Evolutionary conservation across 2,797 vertebrate genomes (phyloP).

Genomic region (Gambelia wislizenii): DNA sequence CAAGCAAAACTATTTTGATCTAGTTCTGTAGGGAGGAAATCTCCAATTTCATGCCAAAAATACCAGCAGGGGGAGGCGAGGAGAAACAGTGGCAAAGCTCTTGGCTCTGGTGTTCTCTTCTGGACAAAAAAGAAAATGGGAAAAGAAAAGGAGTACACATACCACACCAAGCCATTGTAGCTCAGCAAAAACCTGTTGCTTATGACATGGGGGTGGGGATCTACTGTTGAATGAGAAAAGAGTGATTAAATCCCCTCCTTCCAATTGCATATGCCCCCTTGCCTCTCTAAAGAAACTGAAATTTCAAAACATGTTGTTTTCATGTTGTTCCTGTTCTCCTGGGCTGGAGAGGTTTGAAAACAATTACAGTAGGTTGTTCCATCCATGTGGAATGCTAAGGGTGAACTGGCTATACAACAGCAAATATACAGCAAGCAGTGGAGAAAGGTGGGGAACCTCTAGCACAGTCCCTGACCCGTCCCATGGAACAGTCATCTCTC

Average conservation of each 20-base stretch:
- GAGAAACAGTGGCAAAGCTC: neutral
- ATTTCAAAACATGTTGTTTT: neutral
- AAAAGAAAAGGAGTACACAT: neutral
- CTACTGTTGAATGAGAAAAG: neutral
- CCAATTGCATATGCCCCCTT: neutral
- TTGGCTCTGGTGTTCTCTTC: neutral
- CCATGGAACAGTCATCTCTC: neutral
- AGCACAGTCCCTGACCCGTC: neutral
- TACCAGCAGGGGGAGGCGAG: neutral
- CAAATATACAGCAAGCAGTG: neutral
- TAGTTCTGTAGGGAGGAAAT: no score
- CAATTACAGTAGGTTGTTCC: neutral
- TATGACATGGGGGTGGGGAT: neutral
- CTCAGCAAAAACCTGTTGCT: neutral
- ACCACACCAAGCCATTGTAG: neutral
- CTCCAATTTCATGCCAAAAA: neutral
- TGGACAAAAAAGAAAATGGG: neutral
- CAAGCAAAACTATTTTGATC: no score
- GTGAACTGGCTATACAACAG: neutral
- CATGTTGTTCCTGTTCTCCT: neutral
- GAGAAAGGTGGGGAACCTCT: neutral
- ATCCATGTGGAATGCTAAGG: neutral
- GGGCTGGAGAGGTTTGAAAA: neutral
- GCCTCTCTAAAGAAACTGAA: neutral
- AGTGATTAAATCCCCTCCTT: neutral